Base-by-base conservation (phyloP, 1,140 invertebrate species). In the Limonius californicus region DNA sequence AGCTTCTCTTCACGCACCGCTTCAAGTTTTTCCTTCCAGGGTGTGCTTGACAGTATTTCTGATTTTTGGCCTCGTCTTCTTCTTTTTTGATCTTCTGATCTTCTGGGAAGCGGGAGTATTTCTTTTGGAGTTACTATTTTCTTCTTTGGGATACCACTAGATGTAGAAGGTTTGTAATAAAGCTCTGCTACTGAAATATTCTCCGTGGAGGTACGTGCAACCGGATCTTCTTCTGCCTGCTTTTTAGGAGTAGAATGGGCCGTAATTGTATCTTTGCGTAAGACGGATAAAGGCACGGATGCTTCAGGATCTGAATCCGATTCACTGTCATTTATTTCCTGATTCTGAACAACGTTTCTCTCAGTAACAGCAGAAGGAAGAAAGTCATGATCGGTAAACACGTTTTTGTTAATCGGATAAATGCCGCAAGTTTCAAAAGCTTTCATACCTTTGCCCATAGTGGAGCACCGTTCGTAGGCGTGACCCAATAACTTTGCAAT, bases 401-500 rank as follows among this genome's bases (percentile, higher is more conserved):
- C 42, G 42, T 43, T 16, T n/a, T 43, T 4, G 4, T 43, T 43
- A 43, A 43, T 43, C 12, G 42, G 12, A 43, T 43, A 43, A 43
- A 43, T 54, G 21, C 15, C 15, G 16, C 50, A 54, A 20, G 21
- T 23, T 23, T 16, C n/a, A 23, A 54, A 54, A n/a, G 50, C 15
- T n/a, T 50, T 54, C 50, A 54, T 21, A 9, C 12, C 45, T 50
- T 50, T 50, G 8, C 15, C 45, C 8, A 50, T 50, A 9, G 15
- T 57, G 71, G 66, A 21, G 69, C 64, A 64, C 63, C 65, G 12
- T 15, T 56, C 39, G 27, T 67, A 70, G 2, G 72, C 70, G 21
- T 61, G 53, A 15, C 61, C 64, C 50, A 71, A 69, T 23, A 74
- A 39, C 47, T 61, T 35, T 7, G 59, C 50, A n/a, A 76, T 65